Conservation (phyloP, 2,797 vertebrate species). For the Phaenicophaeus curvirostris region DNA sequence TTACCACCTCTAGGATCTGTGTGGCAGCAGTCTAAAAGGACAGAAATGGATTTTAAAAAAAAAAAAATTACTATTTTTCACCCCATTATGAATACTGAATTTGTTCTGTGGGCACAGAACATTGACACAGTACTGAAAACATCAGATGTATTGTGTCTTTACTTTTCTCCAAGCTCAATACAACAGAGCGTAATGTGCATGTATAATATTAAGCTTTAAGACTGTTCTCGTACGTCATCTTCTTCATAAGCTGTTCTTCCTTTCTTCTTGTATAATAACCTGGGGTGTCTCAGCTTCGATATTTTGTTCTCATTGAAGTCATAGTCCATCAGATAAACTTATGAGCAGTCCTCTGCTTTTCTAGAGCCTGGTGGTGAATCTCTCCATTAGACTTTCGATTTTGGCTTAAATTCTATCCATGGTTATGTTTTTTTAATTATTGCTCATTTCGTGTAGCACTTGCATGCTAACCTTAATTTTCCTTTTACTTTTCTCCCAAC, state of each 20-base stretch:
- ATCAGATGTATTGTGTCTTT: no score
- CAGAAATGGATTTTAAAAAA: not conserved
- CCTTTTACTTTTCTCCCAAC: not conserved
- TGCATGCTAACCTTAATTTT: not conserved
- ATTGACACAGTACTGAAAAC: not conserved
- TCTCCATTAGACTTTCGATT: not conserved
- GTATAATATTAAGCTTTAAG: not conserved
- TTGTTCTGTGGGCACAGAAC: no score
- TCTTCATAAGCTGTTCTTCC: not conserved
- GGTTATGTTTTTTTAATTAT: not conserved
- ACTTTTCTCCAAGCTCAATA: not conserved
- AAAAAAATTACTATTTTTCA: not conserved
- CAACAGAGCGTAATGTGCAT: not conserved
- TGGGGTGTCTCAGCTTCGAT: not conserved
- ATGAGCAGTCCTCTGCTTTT: not conserved
- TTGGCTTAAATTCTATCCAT: not conserved
- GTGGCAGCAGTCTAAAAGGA: not conserved
- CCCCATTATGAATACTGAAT: not conserved
- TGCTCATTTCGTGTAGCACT: not conserved
- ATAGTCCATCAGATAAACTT: not conserved
- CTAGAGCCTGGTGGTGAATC: not conserved
- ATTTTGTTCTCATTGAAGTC: not conserved
- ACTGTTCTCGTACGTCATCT: not conserved
- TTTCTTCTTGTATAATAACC: not conserved
- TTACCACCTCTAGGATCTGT: not conserved